Base-by-base conservation (phyloP, 2,113 vertebrate genomes). In the Tautogolabrus adspersus region DNA sequence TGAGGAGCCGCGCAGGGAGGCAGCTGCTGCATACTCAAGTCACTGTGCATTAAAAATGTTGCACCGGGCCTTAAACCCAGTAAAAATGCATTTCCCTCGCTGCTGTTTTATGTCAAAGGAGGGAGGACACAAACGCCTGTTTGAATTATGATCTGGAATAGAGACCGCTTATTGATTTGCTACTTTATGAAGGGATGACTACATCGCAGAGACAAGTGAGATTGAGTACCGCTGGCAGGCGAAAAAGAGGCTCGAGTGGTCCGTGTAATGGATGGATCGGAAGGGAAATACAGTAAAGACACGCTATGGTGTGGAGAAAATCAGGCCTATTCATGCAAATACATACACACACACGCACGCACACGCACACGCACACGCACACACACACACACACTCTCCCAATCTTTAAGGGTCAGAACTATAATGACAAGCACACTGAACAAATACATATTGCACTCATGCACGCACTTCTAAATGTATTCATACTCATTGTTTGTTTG, bases 101-200 rank as follows among this genome's bases (percentile, higher is more conserved):
- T 12, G 18, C 81, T 72, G 81, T 66, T 84, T 83, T 75, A 86
- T 79, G 87, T 83, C 72, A 81, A 66, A 76, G 62, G 69, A 65
- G 75, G 83, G 85, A 75, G 82, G 82, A 81, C 68, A 77, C 72
- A 65, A 88, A 83, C 34, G 90, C 75, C 81, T 73, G 67, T 79
- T 74, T 87, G 86, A 90, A 87, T 91, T 77, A 89, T 84, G 87
- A 83, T 77, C 83, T 77, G 73, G 69, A 85, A 88, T 77, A 60
- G 74, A 84, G 83, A 71, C 65, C 1, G 66, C 60, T 82, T 84
- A 90, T 89, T 87, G 88, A 91, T 91, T 84, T 76, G 77, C 65
- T 75, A 73, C 86, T 88, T 81, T 67, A 85, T 89, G 87, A 85
- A 88, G 71, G 79, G 84, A 77, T 46, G 84, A 72, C 86, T 67